Conservation (phyloP, 1,140 invertebrate genomes). For the Phymorhynchus buccinoides region DNA sequence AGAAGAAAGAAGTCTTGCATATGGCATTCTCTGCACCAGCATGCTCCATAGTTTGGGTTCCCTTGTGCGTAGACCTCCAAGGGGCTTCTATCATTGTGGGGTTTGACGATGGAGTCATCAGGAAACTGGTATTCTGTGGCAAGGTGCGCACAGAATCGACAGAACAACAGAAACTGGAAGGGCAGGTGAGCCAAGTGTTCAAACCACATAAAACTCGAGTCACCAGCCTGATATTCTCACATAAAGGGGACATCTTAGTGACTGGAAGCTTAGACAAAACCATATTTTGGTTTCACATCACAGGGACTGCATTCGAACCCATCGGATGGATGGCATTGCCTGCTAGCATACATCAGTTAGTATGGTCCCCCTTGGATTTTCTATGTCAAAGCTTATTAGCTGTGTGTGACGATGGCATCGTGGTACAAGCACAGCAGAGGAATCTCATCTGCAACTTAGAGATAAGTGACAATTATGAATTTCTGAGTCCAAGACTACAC, state of each 20-base stretch:
- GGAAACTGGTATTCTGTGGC: neutral
- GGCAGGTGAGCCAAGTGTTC: conserved; percentile 6
- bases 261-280: conserved; percentile 18
- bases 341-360: neutral
- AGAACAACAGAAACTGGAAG: neutral
- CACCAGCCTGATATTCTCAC: neutral
- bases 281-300: neutral
- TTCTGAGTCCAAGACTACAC: neutral
- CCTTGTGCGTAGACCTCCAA: neutral
- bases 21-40: neutral
- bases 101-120: conserved; percentile 8
- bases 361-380: neutral
- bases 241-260: neutral
- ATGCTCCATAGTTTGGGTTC: neutral
- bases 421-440: conserved; percentile 8
- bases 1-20: conserved; percentile 6
- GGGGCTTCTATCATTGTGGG: conserved; percentile 10
- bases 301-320: neutral
- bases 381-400: neutral
- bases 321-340: conserved; percentile 13
- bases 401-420: neutral
- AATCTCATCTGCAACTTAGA: neutral
- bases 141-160: too few species aligned
- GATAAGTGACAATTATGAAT: neutral
- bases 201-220: neutral